Evolutionary conservation across 2,113 vertebrate species (phyloP).

Genomic region (Ptilorrhoa leucosticta): DNA sequence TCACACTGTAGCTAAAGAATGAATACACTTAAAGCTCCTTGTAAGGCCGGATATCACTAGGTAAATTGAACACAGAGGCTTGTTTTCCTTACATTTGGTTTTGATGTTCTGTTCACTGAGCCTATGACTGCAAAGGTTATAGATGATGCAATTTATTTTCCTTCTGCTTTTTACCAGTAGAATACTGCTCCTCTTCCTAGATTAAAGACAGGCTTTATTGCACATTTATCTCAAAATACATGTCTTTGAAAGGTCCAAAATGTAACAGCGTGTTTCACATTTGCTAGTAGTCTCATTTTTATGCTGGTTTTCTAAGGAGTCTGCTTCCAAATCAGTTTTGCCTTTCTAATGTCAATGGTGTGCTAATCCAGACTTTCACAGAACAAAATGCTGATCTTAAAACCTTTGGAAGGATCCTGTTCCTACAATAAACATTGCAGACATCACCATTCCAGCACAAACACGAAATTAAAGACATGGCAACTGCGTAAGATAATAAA

Average conservation of each 20-base stretch:
- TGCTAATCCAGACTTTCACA: background rate
- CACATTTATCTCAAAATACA: slow-evolving; percentile 45
- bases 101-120: slow-evolving; percentile 66
- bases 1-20: slow-evolving; percentile 42
- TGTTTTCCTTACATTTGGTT: slow-evolving; percentile 67
- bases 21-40: background rate
- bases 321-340: background rate
- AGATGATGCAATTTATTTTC: slow-evolving; percentile 65
- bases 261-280: slow-evolving; percentile 13
- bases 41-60: slow-evolving; percentile 44
- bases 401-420: background rate
- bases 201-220: slow-evolving; percentile 58
- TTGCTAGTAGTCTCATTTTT: background rate
- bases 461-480: background rate
- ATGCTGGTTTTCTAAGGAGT: background rate
- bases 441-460: background rate
- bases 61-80: slow-evolving; percentile 62
- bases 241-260: slow-evolving; percentile 20
- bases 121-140: slow-evolving; percentile 60
- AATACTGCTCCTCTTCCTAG: slow-evolving; percentile 42
- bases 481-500: background rate
- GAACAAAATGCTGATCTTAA: background rate
- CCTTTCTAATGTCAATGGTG: background rate
- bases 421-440: background rate
- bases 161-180: slow-evolving; percentile 57